Base-by-base conservation (phyloP, 2,888 invertebrate genomes). In the Agonum fuliginosum region DNA sequence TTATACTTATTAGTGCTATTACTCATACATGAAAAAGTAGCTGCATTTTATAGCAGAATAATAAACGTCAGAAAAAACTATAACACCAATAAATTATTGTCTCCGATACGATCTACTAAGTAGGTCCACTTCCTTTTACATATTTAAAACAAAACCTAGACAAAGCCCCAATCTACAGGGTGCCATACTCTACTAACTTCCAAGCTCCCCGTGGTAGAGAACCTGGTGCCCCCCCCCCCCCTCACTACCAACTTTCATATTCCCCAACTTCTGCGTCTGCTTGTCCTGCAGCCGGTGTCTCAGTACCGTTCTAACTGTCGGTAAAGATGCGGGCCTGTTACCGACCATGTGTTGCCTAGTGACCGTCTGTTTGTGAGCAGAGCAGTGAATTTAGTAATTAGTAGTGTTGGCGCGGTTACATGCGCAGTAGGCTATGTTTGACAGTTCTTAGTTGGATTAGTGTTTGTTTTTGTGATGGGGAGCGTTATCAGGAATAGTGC, bases 301-400 rank as follows among this genome's bases (percentile, higher is more conserved):
- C 58, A 75, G 75, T 75, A 67, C 75, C 75, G 75, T 75, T 37
- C 48, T 75, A 67, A 75, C 75, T 75, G 75, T 65, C 20, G 34
- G 51, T 27, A 5, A 34, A 41, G 65, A 41, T 27, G 65, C 41
- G 69, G 20, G 43, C 8, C 2, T 41, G 24, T 41, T 41, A 19
- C 41, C 22, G 20, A 20, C 43, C n/a, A n/a, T n/a, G n/a, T 14
- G 12, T 8, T 19, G 37, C 3, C 0, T 65, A 30, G 4, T 20
- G n/a, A n/a, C 14, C 51, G 19, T 43, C 3, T 43, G 43, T n/a
- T 43, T 34, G 30, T 65, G 65, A 1, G 3, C 30, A 34, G n/a
- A n/a, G n/a, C 19, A 58, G 19, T 58, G 58, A 1, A 14, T 5
- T 58, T 20, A 27, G 12, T 14, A n/a, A 6, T 30, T n/a, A 14